phyloP scores from a whole-genome alignment of 2,797 vertebrate genomes.

The Eospalax fontanierii region DNA sequence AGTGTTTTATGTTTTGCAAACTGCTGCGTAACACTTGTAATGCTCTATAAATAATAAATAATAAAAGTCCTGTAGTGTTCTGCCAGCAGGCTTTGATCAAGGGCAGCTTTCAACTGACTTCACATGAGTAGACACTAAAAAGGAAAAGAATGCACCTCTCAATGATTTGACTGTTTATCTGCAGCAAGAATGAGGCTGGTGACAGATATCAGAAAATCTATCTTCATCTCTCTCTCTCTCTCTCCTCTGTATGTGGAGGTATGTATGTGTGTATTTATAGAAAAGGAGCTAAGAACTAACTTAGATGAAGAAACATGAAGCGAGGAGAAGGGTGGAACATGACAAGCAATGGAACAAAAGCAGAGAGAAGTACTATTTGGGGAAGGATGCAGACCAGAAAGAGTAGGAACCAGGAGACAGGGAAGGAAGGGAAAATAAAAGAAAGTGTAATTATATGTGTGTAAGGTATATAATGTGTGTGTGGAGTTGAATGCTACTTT shows the following conservation, averaged over 20 bases:
- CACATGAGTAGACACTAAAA: constrained; percentile 38
- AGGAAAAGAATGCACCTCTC: neutral
- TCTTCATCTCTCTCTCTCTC: neutral
- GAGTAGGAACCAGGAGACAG: neutral
- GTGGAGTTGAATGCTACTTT: neutral
- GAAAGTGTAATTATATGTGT: neutral
- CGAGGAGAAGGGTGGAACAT: neutral
- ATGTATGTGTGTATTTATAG: neutral
- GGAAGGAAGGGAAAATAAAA: neutral
- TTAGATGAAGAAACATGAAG: neutral
- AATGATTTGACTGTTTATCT: constrained; percentile 15
- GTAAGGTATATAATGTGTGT: neutral
- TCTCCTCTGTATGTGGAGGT: no score
- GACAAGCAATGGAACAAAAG: neutral
- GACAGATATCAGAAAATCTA: neutral
- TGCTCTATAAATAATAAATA: constrained; percentile 81
- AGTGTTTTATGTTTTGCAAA: constrained; percentile 74
- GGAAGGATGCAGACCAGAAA: neutral
- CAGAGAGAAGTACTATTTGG: no score
- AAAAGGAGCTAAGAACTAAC: neutral
- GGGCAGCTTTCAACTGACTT: constrained; percentile 77
- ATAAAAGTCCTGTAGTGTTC: constrained; percentile 48
- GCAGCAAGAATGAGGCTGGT: constrained; percentile 25
- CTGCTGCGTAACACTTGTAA: constrained; percentile 62
- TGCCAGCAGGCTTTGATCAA: constrained; percentile 76